These are phyloP conservation scores for Montipora capricornis DNA, from an alignment of 64 coral and sea anemone genomes.

Conservation along the genomic window DNA sequence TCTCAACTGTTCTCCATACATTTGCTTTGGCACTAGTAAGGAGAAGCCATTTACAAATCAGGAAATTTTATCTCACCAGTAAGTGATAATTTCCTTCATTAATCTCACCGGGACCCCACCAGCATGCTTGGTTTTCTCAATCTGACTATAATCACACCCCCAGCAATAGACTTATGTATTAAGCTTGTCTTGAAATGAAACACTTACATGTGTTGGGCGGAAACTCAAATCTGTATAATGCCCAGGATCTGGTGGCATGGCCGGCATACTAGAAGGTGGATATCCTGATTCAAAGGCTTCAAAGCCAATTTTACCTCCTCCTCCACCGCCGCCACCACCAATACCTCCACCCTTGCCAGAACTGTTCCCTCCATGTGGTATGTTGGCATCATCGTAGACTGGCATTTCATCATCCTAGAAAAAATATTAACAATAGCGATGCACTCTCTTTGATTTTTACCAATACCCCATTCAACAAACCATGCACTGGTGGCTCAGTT, in stretches of 20 bases:
- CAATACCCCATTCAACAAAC: too few relatives aligned
- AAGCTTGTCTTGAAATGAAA: background rate
- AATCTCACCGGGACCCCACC: too few relatives aligned
- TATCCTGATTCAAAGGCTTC: slow-evolving; percentile 53
- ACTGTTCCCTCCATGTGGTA: slow-evolving; percentile 36
- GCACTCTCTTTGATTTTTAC: too few relatives aligned
- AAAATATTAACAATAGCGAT: background rate
- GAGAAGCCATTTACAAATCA: too few relatives aligned
- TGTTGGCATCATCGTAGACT: slow-evolving; percentile 46
- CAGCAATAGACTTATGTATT: too few relatives aligned
- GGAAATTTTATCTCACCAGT: too few relatives aligned
- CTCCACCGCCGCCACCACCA: slow-evolving; percentile 64
- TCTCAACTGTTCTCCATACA: too few relatives aligned
- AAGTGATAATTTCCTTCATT: too few relatives aligned
- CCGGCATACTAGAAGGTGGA: slow-evolving; percentile 52
- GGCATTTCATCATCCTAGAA: slow-evolving; percentile 29
- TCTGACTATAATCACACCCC: too few relatives aligned
- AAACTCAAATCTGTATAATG: slow-evolving; percentile 48
- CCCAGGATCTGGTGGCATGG: slow-evolving; percentile 62
- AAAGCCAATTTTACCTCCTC: slow-evolving; percentile 84
- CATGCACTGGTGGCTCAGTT: too few relatives aligned
- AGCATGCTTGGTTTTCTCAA: too few relatives aligned
- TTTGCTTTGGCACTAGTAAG: too few relatives aligned
- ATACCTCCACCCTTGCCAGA: slow-evolving; percentile 43
- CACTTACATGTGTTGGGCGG: slow-evolving; percentile 80